Evolutionary conservation across 2,888 invertebrate species (phyloP).

Genomic region (Pterobdella sp.): DNA sequence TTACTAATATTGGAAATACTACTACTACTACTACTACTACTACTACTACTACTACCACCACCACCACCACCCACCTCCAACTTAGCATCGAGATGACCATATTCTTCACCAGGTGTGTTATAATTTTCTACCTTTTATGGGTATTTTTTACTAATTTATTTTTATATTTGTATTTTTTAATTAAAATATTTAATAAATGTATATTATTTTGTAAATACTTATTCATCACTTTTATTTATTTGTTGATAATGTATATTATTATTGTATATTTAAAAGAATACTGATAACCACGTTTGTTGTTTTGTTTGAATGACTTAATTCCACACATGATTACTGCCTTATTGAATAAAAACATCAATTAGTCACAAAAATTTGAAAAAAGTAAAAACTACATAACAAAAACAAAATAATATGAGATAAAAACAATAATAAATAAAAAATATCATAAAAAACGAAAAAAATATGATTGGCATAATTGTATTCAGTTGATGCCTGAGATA

Average conservation of each 20-base stretch:
- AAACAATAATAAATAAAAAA: too few species aligned
- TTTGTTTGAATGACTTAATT: too few species aligned
- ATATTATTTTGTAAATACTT: neutral
- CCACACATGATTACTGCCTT: too few species aligned
- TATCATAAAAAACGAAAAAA: too few species aligned
- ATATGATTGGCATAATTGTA: too few species aligned
- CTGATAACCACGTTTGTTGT: neutral
- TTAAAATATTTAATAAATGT: neutral
- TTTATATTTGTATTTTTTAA: neutral
- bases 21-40: neutral
- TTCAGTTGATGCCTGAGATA: too few species aligned
- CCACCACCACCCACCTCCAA: slow-evolving; percentile 18
- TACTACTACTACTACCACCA: neutral
- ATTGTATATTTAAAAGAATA: neutral
- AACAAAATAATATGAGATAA: too few species aligned
- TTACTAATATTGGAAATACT: slow-evolving; percentile 6
- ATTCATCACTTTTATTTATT: neutral
- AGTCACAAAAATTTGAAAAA: too few species aligned
- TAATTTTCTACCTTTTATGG: neutral
- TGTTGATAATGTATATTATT: neutral
- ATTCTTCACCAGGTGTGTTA: slow-evolving; percentile 9
- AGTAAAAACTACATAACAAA: too few species aligned
- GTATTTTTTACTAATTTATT: too few species aligned
- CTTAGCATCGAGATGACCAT: slow-evolving; percentile 25
- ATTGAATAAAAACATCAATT: too few species aligned